phyloP scores from a whole-genome alignment of 1,140 invertebrate genomes.

The Portunus trituberculatus region DNA sequence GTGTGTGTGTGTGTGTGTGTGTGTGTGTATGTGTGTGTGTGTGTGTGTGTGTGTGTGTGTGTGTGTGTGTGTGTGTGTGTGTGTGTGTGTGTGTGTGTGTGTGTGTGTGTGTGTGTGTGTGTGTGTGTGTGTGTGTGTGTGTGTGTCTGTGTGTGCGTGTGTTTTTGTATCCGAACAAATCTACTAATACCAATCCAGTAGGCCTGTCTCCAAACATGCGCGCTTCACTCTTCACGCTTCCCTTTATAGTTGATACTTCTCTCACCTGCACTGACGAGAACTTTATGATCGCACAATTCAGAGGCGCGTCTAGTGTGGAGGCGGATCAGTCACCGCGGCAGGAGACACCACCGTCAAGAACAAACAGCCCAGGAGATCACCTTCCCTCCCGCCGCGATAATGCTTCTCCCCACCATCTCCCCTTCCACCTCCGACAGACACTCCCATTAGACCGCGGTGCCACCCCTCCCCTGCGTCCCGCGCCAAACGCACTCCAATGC shows the following conservation, averaged over 20 bases:
- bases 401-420: not conserved
- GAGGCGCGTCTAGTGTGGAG: not conserved
- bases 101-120: constrained; percentile 35
- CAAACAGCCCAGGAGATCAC: not conserved
- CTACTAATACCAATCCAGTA: not conserved
- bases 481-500: too few relatives aligned
- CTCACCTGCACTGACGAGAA: not conserved
- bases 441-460: not conserved
- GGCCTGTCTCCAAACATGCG: not conserved
- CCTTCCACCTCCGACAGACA: not conserved
- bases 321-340: not conserved
- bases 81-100: too few relatives aligned
- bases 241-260: not conserved
- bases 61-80: too few relatives aligned
- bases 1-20: too few relatives aligned
- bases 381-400: not conserved
- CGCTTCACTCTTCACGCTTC: not conserved
- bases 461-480: not conserved
- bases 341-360: not conserved
- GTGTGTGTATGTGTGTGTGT: too few relatives aligned
- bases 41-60: too few relatives aligned
- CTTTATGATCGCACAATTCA: too few relatives aligned
- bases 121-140: constrained; percentile 29
- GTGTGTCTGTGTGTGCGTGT: constrained; percentile 28
- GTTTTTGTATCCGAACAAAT: not conserved